phyloP scores from a whole-genome alignment of 2,888 invertebrate genomes.

The Spialia ferax region DNA sequence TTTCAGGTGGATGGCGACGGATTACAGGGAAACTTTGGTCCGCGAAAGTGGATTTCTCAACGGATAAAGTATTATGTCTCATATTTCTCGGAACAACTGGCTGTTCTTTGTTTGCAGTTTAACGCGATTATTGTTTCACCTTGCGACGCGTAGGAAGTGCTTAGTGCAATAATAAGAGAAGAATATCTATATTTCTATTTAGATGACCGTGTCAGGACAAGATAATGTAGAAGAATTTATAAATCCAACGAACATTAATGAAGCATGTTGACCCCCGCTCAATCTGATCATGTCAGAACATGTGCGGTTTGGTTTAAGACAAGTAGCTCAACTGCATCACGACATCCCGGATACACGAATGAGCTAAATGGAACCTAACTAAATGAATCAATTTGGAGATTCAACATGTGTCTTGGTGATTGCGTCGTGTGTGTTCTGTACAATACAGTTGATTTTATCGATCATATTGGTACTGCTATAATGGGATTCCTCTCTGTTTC shows the following conservation, averaged over 20 bases:
- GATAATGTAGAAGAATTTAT: not conserved
- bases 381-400: not conserved
- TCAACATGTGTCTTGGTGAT: not conserved
- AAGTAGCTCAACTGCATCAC: conserved; percentile 20
- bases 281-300: conserved; percentile 20
- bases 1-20: conserved; percentile 3
- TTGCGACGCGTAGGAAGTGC: not conserved
- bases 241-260: not conserved
- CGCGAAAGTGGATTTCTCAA: not conserved
- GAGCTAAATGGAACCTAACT: conserved; percentile 1
- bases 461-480: too few species aligned
- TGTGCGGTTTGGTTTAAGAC: conserved; percentile 24
- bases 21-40: conserved; percentile 3
- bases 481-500: too few species aligned
- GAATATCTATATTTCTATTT: not conserved
- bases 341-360: conserved; percentile 47
- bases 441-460: not conserved
- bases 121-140: not conserved
- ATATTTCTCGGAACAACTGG: not conserved
- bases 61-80: not conserved
- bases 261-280: not conserved
- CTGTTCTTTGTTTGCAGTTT: not conserved
- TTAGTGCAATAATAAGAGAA: not conserved
- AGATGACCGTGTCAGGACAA: too few species aligned
- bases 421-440: not conserved